phyloP scores from a whole-genome alignment of 2,797 vertebrate species.

The Pyrocephalus nanus region DNA sequence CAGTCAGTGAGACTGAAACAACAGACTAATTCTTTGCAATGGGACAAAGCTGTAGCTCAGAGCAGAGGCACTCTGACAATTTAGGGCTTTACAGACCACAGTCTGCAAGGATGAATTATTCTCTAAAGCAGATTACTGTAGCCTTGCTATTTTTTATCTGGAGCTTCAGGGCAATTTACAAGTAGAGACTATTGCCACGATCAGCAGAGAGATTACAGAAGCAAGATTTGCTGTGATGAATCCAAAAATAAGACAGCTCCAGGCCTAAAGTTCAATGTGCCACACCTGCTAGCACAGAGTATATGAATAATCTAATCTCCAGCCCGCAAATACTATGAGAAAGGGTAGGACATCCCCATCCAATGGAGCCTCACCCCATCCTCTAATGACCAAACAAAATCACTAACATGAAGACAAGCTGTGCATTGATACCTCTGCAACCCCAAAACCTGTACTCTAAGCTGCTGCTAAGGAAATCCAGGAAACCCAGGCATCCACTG shows the following conservation, averaged over 20 bases:
- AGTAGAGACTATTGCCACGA: not conserved
- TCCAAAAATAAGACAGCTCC: not conserved
- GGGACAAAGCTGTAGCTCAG: not conserved
- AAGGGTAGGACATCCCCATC: not conserved
- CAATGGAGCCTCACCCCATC: not conserved
- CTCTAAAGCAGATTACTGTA: not conserved
- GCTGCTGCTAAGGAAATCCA: not conserved
- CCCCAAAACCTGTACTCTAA: not conserved
- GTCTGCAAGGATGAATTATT: not conserved
- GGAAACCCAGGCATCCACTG: not conserved
- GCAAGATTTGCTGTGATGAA: not conserved
- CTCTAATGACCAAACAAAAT: not conserved
- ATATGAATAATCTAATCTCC: not conserved
- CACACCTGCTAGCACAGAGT: not conserved
- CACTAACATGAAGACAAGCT: not conserved
- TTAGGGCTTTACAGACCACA: not conserved
- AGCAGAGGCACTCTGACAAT: not conserved
- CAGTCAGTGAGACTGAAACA: not conserved
- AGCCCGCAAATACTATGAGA: not conserved
- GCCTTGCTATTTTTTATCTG: conserved; percentile 2
- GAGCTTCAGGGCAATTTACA: not conserved
- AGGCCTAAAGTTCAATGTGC: not conserved
- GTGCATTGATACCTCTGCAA: not conserved
- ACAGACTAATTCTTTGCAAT: not conserved
- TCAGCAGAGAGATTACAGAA: not conserved